phyloP scores from a whole-genome alignment of 2,113 vertebrate species.

The Acanthochromis polyacanthus region DNA sequence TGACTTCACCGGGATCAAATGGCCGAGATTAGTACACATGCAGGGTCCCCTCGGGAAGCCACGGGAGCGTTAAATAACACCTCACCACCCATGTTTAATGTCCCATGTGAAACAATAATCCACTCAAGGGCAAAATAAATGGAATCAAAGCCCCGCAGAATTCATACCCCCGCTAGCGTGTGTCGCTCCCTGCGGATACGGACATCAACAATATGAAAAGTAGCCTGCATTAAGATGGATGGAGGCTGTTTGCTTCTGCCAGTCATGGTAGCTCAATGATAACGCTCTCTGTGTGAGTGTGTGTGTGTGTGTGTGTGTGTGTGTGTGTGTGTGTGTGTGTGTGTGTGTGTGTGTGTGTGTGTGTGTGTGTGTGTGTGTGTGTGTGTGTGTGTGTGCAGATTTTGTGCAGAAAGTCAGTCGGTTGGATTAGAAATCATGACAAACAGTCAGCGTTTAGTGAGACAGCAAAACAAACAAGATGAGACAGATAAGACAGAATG shows the following conservation, averaged over 20 bases:
- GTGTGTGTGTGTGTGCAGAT: conserved; percentile 1
- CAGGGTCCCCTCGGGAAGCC: conserved; percentile 60
- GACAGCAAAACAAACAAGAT: conserved; percentile 62
- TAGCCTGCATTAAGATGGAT: conserved; percentile 76
- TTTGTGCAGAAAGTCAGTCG: conserved; percentile 46
- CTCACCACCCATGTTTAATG: conserved; percentile 79
- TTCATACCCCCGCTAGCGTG: conserved; percentile 62
- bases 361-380: neutral
- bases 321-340: too few relatives aligned
- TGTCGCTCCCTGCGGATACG: conserved; percentile 56
- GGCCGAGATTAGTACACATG: conserved; percentile 76
- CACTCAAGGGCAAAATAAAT: conserved; percentile 82
- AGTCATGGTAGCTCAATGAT: conserved; percentile 54
- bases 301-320: conserved; percentile 2
- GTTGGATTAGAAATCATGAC: conserved; percentile 66
- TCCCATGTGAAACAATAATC: conserved; percentile 83
- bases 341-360: too few relatives aligned
- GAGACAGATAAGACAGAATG: conserved; percentile 86
- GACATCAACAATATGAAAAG: conserved; percentile 77
- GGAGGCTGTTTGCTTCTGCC: conserved; percentile 69
- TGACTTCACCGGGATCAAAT: conserved; percentile 78
- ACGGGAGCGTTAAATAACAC: conserved; percentile 78
- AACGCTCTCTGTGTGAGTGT: conserved; percentile 32
- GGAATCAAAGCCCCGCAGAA: conserved; percentile 76
- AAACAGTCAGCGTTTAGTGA: conserved; percentile 64